phyloP scores from a whole-genome alignment of 2,113 vertebrate genomes.

The Pteropus alecto region DNA sequence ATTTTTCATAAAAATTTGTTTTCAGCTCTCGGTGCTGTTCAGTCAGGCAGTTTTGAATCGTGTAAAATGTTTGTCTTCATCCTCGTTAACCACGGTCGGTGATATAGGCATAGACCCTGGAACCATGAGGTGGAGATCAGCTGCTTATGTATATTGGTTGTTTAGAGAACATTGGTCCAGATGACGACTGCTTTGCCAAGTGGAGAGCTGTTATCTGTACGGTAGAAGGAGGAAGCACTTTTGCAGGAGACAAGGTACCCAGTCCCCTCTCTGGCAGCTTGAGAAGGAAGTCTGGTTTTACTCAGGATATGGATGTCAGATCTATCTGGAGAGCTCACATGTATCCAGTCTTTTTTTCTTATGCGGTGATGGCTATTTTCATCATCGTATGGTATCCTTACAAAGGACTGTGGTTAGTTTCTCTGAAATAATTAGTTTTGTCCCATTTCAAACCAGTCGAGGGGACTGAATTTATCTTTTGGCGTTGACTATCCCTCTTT shows the following conservation, averaged over 20 bases:
- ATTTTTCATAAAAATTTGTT: background rate
- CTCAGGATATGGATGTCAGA: conserved; percentile 56
- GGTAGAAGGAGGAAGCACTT: conserved; percentile 1
- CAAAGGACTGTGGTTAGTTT: background rate
- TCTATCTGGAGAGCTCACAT: conserved; percentile 14
- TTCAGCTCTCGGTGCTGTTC: background rate
- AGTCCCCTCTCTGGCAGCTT: background rate
- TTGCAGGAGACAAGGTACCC: background rate
- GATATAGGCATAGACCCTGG: background rate
- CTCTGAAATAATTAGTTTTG: background rate
- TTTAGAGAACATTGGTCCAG: background rate
- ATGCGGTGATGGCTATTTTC: background rate
- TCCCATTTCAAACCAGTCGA: background rate
- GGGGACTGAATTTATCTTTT: background rate
- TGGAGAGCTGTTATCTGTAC: background rate
- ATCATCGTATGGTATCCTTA: background rate
- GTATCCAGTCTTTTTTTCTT: background rate
- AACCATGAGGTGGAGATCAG: background rate
- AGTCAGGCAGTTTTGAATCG: background rate
- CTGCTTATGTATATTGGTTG: background rate
- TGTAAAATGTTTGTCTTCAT: background rate
- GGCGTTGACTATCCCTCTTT: background rate
- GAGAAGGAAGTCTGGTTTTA: conserved; percentile 63
- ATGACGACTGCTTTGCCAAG: background rate
- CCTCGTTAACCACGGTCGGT: background rate